phyloP scores from a whole-genome alignment of 2,797 vertebrate genomes.

The Cheirogaleus major region DNA sequence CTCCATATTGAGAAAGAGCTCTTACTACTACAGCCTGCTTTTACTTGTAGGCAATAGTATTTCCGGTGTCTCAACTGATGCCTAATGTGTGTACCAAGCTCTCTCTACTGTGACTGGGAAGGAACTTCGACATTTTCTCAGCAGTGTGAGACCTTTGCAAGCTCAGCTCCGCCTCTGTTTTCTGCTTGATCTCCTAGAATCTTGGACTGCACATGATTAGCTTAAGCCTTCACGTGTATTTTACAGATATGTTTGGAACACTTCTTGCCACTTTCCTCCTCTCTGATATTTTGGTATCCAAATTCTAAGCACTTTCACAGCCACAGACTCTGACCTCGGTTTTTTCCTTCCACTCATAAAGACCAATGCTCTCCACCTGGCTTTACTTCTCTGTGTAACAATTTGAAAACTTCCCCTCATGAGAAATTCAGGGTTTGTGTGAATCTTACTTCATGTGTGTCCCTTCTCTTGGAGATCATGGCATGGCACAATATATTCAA shows the following conservation, averaged over 20 bases:
- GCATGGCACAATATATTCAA: not conserved
- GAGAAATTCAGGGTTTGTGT: not conserved
- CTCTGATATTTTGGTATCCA: not conserved
- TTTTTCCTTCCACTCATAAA: not conserved
- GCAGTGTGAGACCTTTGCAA: not conserved
- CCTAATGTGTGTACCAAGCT: not conserved
- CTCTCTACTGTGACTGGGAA: rapidly evolving
- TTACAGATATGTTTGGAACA: not conserved
- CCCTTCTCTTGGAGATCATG: not conserved
- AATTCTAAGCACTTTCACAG: not conserved
- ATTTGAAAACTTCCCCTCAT: not conserved
- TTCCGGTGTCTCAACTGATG: not conserved
- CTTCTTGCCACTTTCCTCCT: not conserved
- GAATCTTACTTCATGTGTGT: not conserved
- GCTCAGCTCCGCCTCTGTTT: not conserved
- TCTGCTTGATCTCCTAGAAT: not conserved
- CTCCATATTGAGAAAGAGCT: not conserved
- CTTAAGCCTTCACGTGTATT: not conserved
- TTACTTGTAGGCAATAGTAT: not conserved
- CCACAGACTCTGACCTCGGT: too few species aligned
- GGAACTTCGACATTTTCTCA: not conserved
- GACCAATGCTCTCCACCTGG: not conserved
- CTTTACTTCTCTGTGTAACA: not conserved
- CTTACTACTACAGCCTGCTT: not conserved
- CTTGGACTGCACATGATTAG: not conserved